Evolutionary conservation across 2,888 invertebrate genomes (phyloP), one percentile per base, ranked within the genome.

Genomic region (Drosophila lutescens): DNA sequence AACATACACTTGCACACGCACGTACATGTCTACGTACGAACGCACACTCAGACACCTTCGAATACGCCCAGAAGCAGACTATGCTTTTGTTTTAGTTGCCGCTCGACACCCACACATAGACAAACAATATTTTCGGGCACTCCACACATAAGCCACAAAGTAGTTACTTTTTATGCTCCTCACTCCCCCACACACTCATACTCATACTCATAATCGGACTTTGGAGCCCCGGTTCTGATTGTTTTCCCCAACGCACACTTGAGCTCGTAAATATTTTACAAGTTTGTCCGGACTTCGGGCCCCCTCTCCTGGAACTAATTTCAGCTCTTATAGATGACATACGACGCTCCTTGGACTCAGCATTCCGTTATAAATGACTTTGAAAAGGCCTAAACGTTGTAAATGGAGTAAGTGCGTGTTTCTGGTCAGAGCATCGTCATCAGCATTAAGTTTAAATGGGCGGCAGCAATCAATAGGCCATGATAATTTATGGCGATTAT

Each of bases 301-400:
- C 12, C 12, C 32, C 15, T 20, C 34, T 20, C 17, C 4, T 4
- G 49, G 13, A 81, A 76, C 87, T 86, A 86, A 84, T 78, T 88
- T 84, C 72, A 78, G 81, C 73, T 75, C 70, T 84, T 70, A 76
- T 74, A 77, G 83, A 88, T 84, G 89, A 88, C 87, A 60, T 78
- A 88, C 76, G 89, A 88, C 84, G 38, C 15, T 50, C 9, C 20
- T 56, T 10, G 23, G 15, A 70, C 79, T 70, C 83, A 74, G 74
- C 77, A 83, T 86, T 83, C 86, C 87, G 86, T 85, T 81, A 88
- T 88, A 84, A 84, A 87, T 85, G 89, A 77, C 89, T 87, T 81
- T 88, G 53, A 87, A 84, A 86, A 80, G 82, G 73, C 72, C 82
- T 63, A 74, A 80, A 75, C 77, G 66, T 68, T 84, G 76, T 43